phyloP scores from a whole-genome alignment of 2,113 vertebrate genomes.

The Lipophrys pholis region DNA sequence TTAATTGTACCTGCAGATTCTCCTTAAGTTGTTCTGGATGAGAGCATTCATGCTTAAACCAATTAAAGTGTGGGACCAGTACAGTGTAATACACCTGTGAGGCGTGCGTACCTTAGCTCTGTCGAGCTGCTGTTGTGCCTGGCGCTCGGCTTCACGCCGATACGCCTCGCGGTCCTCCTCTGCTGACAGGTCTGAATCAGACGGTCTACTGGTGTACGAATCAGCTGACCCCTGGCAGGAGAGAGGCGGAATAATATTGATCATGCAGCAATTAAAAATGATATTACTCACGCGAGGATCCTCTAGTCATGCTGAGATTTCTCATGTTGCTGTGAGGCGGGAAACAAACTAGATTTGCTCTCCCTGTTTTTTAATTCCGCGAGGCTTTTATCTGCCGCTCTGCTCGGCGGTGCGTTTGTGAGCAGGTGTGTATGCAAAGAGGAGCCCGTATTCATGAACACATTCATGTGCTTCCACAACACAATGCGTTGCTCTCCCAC shows the following conservation, averaged over 20 bases:
- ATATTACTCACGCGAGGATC: slow-evolving; percentile 1
- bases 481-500: slow-evolving; percentile 73
- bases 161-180: slow-evolving; percentile 97
- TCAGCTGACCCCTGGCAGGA: slow-evolving; percentile 91
- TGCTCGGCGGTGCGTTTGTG: slow-evolving; percentile 22
- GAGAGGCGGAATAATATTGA: slow-evolving; percentile 11
- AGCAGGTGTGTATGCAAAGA: slow-evolving; percentile 63
- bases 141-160: slow-evolving; percentile 95
- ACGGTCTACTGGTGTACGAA: slow-evolving; percentile 97
- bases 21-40: too few species aligned
- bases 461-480: slow-evolving; percentile 49
- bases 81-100: too few species aligned
- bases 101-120: slow-evolving; percentile 93
- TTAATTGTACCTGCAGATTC: too few species aligned
- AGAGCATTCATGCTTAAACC: too few species aligned
- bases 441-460: slow-evolving; percentile 47
- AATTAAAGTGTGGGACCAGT: too few species aligned
- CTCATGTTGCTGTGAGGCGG: not conserved
- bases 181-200: slow-evolving; percentile 97
- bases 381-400: slow-evolving; percentile 28
- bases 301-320: not conserved
- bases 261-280: not conserved
- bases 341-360: not conserved
- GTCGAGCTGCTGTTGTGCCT: slow-evolving; percentile 95
- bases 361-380: not conserved